Conservation (phyloP, 2,113 vertebrate genomes). For the Seriola quinqueradiata region DNA sequence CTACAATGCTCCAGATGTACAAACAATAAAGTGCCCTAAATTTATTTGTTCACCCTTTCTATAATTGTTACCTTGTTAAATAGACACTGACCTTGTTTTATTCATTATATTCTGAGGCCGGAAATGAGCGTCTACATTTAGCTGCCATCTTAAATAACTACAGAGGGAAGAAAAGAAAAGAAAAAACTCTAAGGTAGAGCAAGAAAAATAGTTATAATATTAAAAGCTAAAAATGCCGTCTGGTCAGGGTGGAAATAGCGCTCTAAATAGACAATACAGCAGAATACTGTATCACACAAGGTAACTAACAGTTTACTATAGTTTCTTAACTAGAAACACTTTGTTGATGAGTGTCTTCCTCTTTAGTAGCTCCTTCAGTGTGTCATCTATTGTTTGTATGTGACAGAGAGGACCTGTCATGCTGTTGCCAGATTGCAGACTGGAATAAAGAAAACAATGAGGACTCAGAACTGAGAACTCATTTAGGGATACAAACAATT, state of each 20-base stretch:
- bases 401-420: conserved; percentile 27
- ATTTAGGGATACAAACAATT: conserved; percentile 58
- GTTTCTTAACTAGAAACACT: not conserved
- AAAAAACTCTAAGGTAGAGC: not conserved
- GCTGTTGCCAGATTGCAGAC: conserved; percentile 18
- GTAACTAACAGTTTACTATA: not conserved
- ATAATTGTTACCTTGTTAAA: not conserved
- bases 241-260: not conserved
- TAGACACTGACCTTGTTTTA: too few species aligned
- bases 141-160: not conserved
- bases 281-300: too few species aligned
- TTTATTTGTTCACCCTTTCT: not conserved
- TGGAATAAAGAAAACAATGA: conserved; percentile 59
- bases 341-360: not conserved
- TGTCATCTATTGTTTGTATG: conserved; percentile 20
- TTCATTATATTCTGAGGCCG: not conserved
- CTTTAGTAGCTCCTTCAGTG: conserved; percentile 6
- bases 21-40: not conserved
- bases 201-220: not conserved
- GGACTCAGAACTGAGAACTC: conserved; percentile 42
- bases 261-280: not conserved
- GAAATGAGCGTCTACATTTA: not conserved
- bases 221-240: too few species aligned
- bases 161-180: not conserved
- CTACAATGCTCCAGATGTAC: not conserved